These are phyloP conservation scores for Vulpes lagopus DNA, from an alignment of 2,113 vertebrate species.

Conservation along the genomic window DNA sequence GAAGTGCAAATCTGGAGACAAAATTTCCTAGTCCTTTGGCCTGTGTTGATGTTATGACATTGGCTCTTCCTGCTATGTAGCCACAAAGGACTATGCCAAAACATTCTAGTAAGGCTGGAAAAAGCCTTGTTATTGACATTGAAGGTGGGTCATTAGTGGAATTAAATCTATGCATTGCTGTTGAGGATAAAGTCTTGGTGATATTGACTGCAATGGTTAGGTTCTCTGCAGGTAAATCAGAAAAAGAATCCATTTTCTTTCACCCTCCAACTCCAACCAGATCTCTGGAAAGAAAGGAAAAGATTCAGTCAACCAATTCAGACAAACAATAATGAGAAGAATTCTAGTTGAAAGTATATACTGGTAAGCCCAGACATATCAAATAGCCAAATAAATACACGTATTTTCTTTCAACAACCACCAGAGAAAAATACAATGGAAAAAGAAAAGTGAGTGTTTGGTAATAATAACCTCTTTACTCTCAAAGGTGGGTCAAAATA, in stretches of 20 bases:
- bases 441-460: not conserved
- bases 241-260: constrained; percentile 87
- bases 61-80: constrained; percentile 95
- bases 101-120: constrained; percentile 97
- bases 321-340: constrained; percentile 40
- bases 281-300: constrained; percentile 81
- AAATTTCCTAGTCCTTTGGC: constrained; percentile 97
- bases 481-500: constrained; percentile 52
- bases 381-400: constrained; percentile 24
- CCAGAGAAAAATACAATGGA: not conserved
- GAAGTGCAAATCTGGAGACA: constrained; percentile 98
- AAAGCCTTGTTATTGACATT: constrained; percentile 96
- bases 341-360: constrained; percentile 50
- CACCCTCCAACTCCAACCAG: constrained; percentile 75
- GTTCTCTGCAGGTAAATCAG: constrained; percentile 78
- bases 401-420: constrained; percentile 31
- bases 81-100: constrained; percentile 98
- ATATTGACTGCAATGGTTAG: constrained; percentile 82
- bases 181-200: constrained; percentile 78
- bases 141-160: constrained; percentile 84
- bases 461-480: constrained; percentile 15
- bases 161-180: constrained; percentile 81
- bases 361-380: constrained; percentile 22
- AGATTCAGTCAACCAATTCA: constrained; percentile 23
- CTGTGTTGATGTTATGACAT: constrained; percentile 95